Evolutionary conservation across 2,888 invertebrate species (phyloP), one percentile per base, ranked within the genome.

Genomic region (Flexamia atlantica): DNA sequence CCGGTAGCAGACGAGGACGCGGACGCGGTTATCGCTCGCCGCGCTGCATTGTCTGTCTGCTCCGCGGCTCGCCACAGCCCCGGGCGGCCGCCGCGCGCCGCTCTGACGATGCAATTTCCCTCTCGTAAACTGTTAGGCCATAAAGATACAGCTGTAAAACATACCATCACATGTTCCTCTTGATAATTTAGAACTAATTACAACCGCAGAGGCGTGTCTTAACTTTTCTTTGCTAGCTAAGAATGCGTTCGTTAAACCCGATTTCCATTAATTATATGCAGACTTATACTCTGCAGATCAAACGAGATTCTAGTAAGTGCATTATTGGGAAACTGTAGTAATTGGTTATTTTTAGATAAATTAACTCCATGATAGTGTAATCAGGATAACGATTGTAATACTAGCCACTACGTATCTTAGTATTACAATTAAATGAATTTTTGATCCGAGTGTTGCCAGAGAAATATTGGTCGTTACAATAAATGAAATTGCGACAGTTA

Each of bases 131-230:
- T 40, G 70, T n/a, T 3, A 64, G 30, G 20, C 64, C 64, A 64
- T 64, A 64, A 64, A 64, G 64, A 64, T 64, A 64, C 64, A 64
- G 64, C 28, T 28, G 64, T 64, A 64, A 64, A 64, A 64, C 64
- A 57, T 57, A 57, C 57, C 57, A 57, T 23, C 57, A 57, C 57
- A 64, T 64, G 64, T 64, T 30, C 64, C 64, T 28, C 64, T 64
- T 28, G 64, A 64, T 64, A 64, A 64, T 64, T 64, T 64, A 64
- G 30, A 30, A 30, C 17, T 64, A 64, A 64, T 64, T 64, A 64
- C 28, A 23, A 20, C 23, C 57, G 12, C 4, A 64, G 28, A 64
- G 64, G 64, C 57, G 57, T 57, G 57, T 57, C 23, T 3, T 2
- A 53, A 23, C 12, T 53, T 53, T 53, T 53, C 20, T 23, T 23